These are phyloP conservation scores for Pherbina coryleti DNA, from an alignment of 2,888 invertebrate species.

Conservation along the genomic window DNA sequence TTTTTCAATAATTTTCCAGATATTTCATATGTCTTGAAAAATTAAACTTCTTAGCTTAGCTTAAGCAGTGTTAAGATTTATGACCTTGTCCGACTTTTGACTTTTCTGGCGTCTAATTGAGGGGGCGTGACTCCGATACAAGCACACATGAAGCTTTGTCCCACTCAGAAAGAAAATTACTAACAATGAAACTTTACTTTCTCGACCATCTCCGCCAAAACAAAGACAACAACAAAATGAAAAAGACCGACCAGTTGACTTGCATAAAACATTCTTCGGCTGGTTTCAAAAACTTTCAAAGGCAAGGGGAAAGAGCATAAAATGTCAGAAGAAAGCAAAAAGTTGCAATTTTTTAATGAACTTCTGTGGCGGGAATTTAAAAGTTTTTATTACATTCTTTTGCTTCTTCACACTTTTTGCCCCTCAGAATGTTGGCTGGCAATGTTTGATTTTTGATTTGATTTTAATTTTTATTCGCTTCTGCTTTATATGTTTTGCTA, in stretches of 20 bases:
- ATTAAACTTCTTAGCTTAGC: too few species aligned
- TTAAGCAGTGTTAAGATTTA: slow-evolving; percentile 3
- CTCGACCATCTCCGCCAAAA: neutral
- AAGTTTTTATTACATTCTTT: slow-evolving; percentile 33
- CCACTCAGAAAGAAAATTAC: neutral
- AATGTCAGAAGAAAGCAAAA: slow-evolving; percentile 2
- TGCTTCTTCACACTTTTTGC: neutral
- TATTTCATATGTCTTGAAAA: too few species aligned
- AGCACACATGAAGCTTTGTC: neutral
- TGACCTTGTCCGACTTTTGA: slow-evolving; percentile 18
- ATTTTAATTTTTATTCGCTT: slow-evolving; percentile 30
- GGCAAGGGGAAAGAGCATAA: neutral
- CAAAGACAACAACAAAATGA: neutral
- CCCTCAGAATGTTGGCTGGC: neutral
- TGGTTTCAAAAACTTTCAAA: neutral
- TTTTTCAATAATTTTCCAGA: too few species aligned
- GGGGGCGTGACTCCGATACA: neutral
- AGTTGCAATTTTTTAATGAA: slow-evolving; percentile 35
- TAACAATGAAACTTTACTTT: neutral
- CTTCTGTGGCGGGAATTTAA: slow-evolving; percentile 32
- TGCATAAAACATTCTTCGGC: neutral
- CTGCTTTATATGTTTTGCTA: neutral
- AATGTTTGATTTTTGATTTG: slow-evolving; percentile 34
- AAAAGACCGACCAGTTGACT: neutral
- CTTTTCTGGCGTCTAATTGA: slow-evolving; percentile 8